Evolutionary conservation across 2,797 vertebrate genomes (phyloP).

Genomic region (Scolopax bukidnonensis): DNA sequence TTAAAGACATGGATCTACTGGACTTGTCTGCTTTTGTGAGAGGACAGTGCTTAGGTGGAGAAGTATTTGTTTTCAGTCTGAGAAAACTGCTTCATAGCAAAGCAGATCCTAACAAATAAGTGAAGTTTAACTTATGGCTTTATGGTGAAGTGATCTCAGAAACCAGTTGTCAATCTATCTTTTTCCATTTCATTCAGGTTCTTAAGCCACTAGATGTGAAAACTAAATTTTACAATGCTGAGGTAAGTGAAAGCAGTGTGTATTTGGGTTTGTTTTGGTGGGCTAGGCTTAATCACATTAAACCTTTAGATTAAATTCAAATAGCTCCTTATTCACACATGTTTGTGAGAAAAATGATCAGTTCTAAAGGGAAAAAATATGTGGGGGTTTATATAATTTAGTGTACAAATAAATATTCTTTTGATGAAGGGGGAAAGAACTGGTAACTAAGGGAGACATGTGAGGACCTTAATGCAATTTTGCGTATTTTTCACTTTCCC

Average conservation of each 20-base stretch:
- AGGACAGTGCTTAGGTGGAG: background rate
- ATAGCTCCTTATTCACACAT: background rate
- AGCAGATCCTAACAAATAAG: background rate
- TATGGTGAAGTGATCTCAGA: background rate
- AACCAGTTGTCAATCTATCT: conserved; percentile 75
- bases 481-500: background rate
- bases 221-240: conserved; percentile 99
- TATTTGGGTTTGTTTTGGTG: background rate
- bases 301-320: background rate
- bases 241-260: conserved; percentile 81
- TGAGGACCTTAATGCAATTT: background rate
- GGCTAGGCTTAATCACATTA: background rate
- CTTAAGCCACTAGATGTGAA: conserved; percentile 98
- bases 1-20: background rate
- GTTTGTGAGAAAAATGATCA: background rate
- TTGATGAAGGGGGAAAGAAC: background rate
- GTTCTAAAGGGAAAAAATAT: background rate
- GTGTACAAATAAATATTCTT: background rate
- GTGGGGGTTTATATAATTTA: background rate
- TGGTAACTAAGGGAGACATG: background rate
- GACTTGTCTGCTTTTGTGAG: background rate
- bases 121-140: background rate
- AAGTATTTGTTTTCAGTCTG: background rate
- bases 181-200: conserved; percentile 89
- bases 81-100: background rate